Conservation (phyloP, 2,888 invertebrate genomes). For the Formica aserva region DNA sequence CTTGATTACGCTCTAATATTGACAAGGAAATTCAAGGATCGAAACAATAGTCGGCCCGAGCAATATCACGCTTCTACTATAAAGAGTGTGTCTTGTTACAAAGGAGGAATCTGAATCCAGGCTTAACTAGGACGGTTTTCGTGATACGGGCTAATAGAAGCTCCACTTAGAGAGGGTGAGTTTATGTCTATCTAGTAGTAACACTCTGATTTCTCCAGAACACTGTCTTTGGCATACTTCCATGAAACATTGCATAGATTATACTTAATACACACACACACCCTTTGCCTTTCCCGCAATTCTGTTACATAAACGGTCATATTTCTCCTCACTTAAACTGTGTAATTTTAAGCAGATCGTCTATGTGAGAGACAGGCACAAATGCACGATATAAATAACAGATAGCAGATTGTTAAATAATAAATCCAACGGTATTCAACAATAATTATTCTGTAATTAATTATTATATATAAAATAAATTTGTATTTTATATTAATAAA, state of each 20-base stretch:
- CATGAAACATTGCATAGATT: constrained; percentile 20
- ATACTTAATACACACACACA: not conserved
- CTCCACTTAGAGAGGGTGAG: constrained; percentile 24
- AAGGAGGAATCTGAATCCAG: constrained; percentile 8
- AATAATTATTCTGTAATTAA: not conserved
- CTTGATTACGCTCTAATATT: not conserved
- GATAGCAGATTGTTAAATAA: not conserved
- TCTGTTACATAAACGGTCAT: not conserved
- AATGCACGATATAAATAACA: not conserved
- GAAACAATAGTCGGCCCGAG: not conserved
- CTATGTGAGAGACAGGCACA: not conserved
- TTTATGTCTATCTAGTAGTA: not conserved
- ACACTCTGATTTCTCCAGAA: constrained; percentile 36
- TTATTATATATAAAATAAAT: not conserved
- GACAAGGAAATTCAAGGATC: not conserved
- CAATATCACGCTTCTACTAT: not conserved
- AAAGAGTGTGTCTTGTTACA: constrained; percentile 3
- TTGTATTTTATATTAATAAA: too few species aligned
- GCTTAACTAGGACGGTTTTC: constrained; percentile 16
- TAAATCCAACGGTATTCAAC: not conserved
- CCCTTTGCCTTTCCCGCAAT: not conserved
- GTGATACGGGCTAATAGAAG: constrained; percentile 42
- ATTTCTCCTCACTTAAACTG: not conserved
- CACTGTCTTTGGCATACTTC: constrained; percentile 40
- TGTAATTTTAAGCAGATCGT: not conserved